phyloP scores from a whole-genome alignment of 2,888 invertebrate species.

The Macroteleia sp. region DNA sequence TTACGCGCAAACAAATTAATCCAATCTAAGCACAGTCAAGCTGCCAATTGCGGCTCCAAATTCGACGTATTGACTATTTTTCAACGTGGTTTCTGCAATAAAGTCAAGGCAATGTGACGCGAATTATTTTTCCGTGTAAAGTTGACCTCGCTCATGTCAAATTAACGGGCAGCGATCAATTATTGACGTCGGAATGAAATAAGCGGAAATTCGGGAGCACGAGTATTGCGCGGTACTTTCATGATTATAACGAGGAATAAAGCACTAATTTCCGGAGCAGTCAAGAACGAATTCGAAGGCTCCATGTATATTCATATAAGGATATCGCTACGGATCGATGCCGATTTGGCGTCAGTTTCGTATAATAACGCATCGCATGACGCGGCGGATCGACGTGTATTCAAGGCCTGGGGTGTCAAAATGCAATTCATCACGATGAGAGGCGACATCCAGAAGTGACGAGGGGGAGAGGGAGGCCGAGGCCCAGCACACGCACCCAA shows the following conservation, averaged over 20 bases:
- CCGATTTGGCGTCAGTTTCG: conserved; percentile 53
- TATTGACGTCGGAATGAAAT: conserved; percentile 38
- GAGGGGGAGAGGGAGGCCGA: conserved; percentile 24
- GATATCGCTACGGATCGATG: conserved; percentile 38
- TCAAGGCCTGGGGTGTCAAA: conserved; percentile 72
- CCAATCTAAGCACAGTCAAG: conserved; percentile 24
- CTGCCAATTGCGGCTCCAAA: conserved; percentile 21
- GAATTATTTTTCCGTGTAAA: conserved; percentile 23
- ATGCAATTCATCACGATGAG: conserved; percentile 77
- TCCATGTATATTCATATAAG: conserved; percentile 48
- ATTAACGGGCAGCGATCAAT: conserved; percentile 33
- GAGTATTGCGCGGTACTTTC: conserved; percentile 28
- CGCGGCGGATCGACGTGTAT: conserved; percentile 68
- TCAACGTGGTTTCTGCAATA: conserved; percentile 39
- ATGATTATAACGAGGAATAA: conserved; percentile 9
- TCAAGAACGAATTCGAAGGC: conserved; percentile 19
- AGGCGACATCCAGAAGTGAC: conserved; percentile 54
- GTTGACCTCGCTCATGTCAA: conserved; percentile 17
- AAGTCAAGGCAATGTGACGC: conserved; percentile 42
- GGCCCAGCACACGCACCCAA: conserved; percentile 74
- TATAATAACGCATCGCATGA: conserved; percentile 67
- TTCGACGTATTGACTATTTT: conserved; percentile 33
- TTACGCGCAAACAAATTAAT: conserved; percentile 49
- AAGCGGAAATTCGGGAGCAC: conserved; percentile 27
- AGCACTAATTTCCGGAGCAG: conserved; percentile 48